These are phyloP conservation scores for Sminthopsis crassicaudata DNA, from an alignment of 2,113 vertebrate genomes.

Conservation along the genomic window DNA sequence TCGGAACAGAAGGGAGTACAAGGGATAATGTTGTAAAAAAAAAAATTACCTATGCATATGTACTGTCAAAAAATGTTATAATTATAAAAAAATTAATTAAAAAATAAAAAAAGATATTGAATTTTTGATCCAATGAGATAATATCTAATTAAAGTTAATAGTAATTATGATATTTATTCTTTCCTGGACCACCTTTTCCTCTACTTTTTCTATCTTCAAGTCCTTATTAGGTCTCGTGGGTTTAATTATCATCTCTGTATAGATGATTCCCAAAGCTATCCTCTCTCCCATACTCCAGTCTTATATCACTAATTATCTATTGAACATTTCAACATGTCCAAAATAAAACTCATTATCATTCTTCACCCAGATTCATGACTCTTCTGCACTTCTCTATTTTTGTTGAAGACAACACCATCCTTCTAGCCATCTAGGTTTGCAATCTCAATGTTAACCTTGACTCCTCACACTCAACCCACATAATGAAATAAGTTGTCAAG, in stretches of 20 bases:
- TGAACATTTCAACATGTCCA: neutral
- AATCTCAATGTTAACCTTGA: neutral
- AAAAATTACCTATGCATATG: too few species aligned
- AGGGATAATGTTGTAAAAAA: too few species aligned
- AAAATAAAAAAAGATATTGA: too few species aligned
- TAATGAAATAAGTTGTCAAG: neutral
- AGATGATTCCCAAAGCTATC: neutral
- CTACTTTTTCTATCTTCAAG: neutral
- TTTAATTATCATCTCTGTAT: neutral
- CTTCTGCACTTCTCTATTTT: neutral
- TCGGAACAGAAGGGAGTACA: too few species aligned
- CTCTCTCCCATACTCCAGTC: neutral
- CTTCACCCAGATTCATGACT: neutral
- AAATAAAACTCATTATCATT: neutral
- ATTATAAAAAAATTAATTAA: too few species aligned
- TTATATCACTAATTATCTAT: neutral
- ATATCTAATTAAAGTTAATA: neutral
- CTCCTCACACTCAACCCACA: neutral
- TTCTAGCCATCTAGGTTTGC: neutral
- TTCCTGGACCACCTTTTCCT: neutral
- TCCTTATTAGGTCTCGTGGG: neutral
- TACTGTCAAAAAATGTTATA: too few species aligned
- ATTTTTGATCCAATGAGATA: too few species aligned
- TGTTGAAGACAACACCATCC: neutral
- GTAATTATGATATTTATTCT: neutral